phyloP scores from a whole-genome alignment of 2,113 vertebrate species.

The Ammodytes marinus region DNA sequence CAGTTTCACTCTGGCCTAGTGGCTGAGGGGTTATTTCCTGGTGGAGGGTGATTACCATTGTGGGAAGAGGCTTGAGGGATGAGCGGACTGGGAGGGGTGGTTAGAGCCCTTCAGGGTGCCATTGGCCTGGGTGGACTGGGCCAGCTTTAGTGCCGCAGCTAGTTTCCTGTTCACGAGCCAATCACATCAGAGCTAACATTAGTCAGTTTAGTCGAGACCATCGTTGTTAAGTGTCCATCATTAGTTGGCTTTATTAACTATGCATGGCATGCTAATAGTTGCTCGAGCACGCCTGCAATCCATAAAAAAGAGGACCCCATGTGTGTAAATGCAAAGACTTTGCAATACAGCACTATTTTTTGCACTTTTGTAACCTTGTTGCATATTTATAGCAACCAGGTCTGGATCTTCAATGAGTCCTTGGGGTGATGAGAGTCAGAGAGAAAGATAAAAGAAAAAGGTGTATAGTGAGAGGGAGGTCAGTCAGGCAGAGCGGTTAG shows the following conservation, averaged over 20 bases:
- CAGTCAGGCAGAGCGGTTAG: conserved; percentile 62
- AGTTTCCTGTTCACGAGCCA: conserved; percentile 93
- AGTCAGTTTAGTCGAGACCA: conserved; percentile 66
- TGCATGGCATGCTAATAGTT: conserved; percentile 25
- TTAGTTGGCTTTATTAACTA: conserved; percentile 24
- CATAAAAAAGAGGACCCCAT: background rate
- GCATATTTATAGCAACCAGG: conserved; percentile 34
- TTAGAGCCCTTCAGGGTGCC: conserved; percentile 96
- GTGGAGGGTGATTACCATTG: conserved; percentile 91
- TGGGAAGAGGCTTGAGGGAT: conserved; percentile 91
- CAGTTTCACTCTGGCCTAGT: conserved; percentile 32
- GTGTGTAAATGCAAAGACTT: conserved; percentile 9
- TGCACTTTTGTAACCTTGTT: conserved; percentile 34
- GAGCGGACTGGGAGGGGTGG: conserved; percentile 90
- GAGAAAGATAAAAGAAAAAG: conserved; percentile 40
- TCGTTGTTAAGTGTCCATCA: conserved; percentile 42
- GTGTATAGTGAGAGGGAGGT: conserved; percentile 50
- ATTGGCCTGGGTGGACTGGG: conserved; percentile 94
- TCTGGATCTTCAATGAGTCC: conserved; percentile 55
- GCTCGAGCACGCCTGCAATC: conserved; percentile 12
- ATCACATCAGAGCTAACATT: conserved; percentile 83
- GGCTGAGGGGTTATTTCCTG: conserved; percentile 52
- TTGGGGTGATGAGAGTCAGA: conserved; percentile 29
- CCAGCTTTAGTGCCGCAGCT: conserved; percentile 96
- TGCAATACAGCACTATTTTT: conserved; percentile 24